Percentiles rank a stretch among this genome's conserved stretches.
phyloP scores from a whole-genome alignment of 2,113 vertebrate genomes.

The Crotophaga sulcirostris region DNA sequence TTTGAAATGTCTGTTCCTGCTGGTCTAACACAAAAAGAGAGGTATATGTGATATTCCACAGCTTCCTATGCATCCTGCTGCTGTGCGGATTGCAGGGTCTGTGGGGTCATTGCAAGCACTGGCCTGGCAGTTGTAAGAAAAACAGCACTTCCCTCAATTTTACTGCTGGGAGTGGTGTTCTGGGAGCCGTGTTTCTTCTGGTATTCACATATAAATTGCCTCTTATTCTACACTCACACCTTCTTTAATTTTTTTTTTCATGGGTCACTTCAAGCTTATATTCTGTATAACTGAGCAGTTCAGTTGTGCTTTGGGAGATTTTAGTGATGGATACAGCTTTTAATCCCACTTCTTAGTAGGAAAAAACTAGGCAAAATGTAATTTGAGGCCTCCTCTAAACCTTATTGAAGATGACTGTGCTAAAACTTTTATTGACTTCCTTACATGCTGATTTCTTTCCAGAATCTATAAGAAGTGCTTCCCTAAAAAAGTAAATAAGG shows the following conservation, averaged over 20 bases:
- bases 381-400: not conserved
- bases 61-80: not conserved
- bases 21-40: not conserved
- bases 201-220: not conserved
- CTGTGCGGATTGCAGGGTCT: not conserved
- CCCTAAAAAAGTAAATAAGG: not conserved
- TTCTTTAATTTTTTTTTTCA: not conserved
- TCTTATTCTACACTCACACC: not conserved
- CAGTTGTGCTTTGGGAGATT: not conserved
- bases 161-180: not conserved
- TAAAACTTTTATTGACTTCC: not conserved
- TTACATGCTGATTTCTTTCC: not conserved
- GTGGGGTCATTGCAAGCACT: not conserved
- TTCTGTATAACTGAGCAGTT: not conserved
- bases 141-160: not conserved
- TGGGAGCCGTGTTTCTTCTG: not conserved
- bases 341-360: not conserved
- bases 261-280: not conserved
- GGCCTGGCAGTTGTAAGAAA: not conserved
- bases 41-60: not conserved
- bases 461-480: not conserved
- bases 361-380: not conserved
- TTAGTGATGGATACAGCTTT: not conserved
- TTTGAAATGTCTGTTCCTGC: not conserved
- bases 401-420: not conserved